Percentiles rank a stretch among this genome's conserved stretches.
Evolutionary conservation across 2,113 vertebrate species (phyloP).

Genomic region (Hydrolagus affinis): DNA sequence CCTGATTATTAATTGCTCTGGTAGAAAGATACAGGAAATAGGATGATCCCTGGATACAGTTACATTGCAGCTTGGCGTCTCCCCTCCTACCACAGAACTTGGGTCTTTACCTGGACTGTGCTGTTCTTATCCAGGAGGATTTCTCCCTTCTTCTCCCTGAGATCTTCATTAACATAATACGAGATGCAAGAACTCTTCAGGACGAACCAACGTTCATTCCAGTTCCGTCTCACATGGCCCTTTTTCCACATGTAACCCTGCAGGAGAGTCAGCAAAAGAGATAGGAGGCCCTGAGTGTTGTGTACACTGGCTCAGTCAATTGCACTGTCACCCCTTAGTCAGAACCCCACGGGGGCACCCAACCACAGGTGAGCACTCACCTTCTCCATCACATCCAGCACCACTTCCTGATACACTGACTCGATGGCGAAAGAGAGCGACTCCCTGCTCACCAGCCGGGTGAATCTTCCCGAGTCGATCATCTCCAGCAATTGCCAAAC

Average conservation of each 20-base stretch:
- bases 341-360: no score
- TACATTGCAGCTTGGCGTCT: no score
- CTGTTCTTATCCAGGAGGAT: constrained; percentile 56
- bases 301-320: no score
- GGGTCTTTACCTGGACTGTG: constrained; percentile 50
- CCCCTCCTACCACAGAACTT: no score
- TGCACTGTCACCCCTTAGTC: no score
- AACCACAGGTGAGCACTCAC: constrained; percentile 37
- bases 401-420: constrained; percentile 64
- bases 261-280: neutral
- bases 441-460: constrained; percentile 49
- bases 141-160: constrained; percentile 62
- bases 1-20: no score
- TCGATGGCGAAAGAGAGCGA: constrained; percentile 57
- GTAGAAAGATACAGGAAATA: no score
- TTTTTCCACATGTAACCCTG: constrained; percentile 72
- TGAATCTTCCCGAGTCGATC: constrained; percentile 46
- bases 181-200: constrained; percentile 51
- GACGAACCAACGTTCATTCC: constrained; percentile 71
- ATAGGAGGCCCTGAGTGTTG: neutral
- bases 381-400: constrained; percentile 62
- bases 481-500: constrained; percentile 62
- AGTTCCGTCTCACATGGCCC: constrained; percentile 61
- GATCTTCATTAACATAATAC: constrained; percentile 57
- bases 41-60: no score